Conservation (phyloP, 1,140 invertebrate genomes). For the Notospermus geniculatus region DNA sequence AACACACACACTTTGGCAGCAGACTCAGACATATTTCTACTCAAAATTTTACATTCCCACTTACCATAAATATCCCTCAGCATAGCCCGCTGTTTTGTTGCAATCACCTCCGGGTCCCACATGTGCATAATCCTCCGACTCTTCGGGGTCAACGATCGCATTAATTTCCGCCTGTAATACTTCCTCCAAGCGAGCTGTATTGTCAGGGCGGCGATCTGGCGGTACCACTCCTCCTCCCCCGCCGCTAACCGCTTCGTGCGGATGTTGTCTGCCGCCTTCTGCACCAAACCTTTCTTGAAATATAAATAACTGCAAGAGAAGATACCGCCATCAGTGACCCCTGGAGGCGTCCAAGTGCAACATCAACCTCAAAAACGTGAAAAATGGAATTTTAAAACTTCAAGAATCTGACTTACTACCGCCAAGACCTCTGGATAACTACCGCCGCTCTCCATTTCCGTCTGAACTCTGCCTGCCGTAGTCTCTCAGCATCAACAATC, state of each 20-base stretch:
- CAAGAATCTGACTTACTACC: constrained; percentile 29
- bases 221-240: constrained; percentile 44
- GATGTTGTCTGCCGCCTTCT: constrained; percentile 22
- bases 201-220: constrained; percentile 47
- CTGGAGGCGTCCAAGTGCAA: too few relatives aligned
- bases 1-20: neutral
- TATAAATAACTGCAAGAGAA: constrained; percentile 17
- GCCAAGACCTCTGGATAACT: constrained; percentile 44
- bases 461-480: constrained; percentile 28
- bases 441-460: constrained; percentile 38
- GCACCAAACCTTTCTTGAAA: constrained; percentile 15
- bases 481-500: constrained; percentile 24
- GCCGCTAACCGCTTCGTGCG: constrained; percentile 32
- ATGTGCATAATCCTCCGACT: constrained; percentile 41
- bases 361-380: too few relatives aligned
- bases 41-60: constrained; percentile 1
- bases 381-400: neutral
- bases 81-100: constrained; percentile 44
- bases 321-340: too few relatives aligned
- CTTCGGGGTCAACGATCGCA: constrained; percentile 33
- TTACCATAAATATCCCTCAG: constrained; percentile 45
- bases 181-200: constrained; percentile 53
- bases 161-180: constrained; percentile 46
- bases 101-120: constrained; percentile 50
- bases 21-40: neutral